Conservation (phyloP, 2,113 vertebrate species). For the Penelope pileata region DNA sequence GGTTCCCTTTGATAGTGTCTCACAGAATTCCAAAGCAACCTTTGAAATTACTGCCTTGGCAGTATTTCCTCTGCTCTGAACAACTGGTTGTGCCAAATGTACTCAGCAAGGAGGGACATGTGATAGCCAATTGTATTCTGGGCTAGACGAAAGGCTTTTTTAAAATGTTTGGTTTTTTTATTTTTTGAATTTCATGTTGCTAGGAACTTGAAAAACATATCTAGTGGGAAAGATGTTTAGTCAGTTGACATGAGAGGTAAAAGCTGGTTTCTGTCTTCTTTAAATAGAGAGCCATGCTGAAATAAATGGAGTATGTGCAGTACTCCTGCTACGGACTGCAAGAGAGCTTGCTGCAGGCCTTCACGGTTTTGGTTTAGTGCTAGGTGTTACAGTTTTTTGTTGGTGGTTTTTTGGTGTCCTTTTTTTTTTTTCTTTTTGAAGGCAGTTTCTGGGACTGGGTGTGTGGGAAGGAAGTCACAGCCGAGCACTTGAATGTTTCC, state of each 20-base stretch:
- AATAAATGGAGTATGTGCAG: background rate
- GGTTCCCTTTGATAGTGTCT: background rate
- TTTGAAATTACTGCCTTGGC: background rate
- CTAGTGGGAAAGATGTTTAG: background rate
- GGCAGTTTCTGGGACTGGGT: constrained; percentile 57
- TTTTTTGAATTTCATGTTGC: constrained; percentile 15
- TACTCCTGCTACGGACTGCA: background rate
- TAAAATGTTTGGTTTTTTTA: too few relatives aligned
- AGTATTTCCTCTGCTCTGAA: background rate
- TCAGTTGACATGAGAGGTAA: background rate
- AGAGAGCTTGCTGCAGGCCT: background rate
- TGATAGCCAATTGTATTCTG: constrained; percentile 18
- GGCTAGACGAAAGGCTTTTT: constrained; percentile 1
- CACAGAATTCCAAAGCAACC: background rate
- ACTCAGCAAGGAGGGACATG: background rate
- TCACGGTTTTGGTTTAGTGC: background rate
- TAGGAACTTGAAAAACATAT: constrained; percentile 19
- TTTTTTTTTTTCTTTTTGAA: constrained; percentile 18
- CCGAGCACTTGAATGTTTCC: constrained; percentile 72
- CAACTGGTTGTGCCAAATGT: background rate
- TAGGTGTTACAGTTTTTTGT: background rate
- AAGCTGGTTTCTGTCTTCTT: background rate
- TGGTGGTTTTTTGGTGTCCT: background rate
- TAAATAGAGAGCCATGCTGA: background rate
- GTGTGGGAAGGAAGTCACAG: constrained; percentile 69